phyloP scores from a whole-genome alignment of 1,140 invertebrate species.

The Spodoptera frugiperda region DNA sequence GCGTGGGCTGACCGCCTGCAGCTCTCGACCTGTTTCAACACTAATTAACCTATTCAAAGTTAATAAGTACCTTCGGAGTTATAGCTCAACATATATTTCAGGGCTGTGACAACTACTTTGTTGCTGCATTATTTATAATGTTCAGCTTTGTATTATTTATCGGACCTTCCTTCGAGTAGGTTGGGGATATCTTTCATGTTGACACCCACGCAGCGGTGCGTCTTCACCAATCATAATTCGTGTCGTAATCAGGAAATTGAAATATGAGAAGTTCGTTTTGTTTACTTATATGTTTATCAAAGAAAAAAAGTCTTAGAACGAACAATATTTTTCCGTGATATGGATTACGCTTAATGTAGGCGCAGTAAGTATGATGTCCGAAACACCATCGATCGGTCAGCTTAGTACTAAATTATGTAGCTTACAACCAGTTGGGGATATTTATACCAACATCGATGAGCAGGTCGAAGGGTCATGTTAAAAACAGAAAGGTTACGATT shows the following conservation, averaged over 20 bases:
- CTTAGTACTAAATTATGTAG: conserved; percentile 71
- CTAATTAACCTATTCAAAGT: conserved; percentile 1
- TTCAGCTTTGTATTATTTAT: not conserved
- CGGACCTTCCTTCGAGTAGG: not conserved
- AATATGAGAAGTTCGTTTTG: conserved; percentile 7
- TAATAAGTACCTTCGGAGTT: not conserved
- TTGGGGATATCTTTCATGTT: conserved; percentile 11
- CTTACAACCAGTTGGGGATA: conserved; percentile 63
- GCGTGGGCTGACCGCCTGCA: conserved; percentile 14
- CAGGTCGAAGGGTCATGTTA: conserved; percentile 54
- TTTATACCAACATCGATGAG: conserved; percentile 65
- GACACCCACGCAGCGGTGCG: not conserved
- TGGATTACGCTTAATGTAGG: conserved; percentile 10
- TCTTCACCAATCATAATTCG: conserved; percentile 21
- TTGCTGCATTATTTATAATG: no score
- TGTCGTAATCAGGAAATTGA: conserved; percentile 28
- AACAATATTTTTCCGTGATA: no score
- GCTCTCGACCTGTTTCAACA: conserved; percentile 7
- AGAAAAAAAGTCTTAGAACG: no score
- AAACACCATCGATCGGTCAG: conserved; percentile 64
- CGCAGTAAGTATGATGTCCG: conserved; percentile 45
- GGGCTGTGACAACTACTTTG: not conserved
- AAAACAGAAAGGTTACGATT: conserved; percentile 64
- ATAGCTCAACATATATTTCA: not conserved
- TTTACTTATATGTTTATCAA: not conserved